These are phyloP conservation scores for Lycophotia porphyrea DNA, from an alignment of 2,888 invertebrate species.

Conservation along the genomic window DNA sequence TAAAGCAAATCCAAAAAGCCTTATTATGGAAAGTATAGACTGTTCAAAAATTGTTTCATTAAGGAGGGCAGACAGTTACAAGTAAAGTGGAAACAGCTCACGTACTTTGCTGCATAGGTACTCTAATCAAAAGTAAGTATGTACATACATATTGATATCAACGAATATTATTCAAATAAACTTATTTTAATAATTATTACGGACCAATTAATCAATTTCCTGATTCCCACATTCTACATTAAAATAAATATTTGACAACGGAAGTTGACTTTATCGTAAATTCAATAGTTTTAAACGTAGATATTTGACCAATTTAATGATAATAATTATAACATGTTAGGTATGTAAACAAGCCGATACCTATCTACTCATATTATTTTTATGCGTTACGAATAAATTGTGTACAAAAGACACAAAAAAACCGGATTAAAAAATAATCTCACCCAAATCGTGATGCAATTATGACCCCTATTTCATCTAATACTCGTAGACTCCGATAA, in stretches of 20 bases:
- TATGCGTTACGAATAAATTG: background rate
- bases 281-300: constrained; percentile 43
- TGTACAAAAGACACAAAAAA: constrained; percentile 10
- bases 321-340: background rate
- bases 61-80: background rate
- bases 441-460: constrained; percentile 45
- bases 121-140: background rate
- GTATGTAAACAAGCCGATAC: background rate
- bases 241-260: constrained; percentile 77
- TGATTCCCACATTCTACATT: constrained; percentile 80
- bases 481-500: constrained; percentile 33
- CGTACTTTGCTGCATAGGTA: background rate
- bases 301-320: constrained; percentile 18
- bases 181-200: constrained; percentile 8
- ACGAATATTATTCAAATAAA: constrained; percentile 9
- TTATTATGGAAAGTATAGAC: too few relatives aligned
- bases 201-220: constrained; percentile 65
- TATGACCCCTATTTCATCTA: constrained; percentile 38
- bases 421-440: constrained; percentile 42
- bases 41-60: background rate
- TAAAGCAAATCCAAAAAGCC: background rate
- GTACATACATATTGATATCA: background rate
- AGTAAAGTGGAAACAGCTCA: background rate
- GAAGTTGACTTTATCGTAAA: constrained; percentile 71
- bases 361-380: background rate